Percentiles rank a stretch among this genome's conserved stretches.
These are phyloP conservation scores for Uria aalge DNA, from an alignment of 2,113 vertebrate genomes.

Conservation along the genomic window DNA sequence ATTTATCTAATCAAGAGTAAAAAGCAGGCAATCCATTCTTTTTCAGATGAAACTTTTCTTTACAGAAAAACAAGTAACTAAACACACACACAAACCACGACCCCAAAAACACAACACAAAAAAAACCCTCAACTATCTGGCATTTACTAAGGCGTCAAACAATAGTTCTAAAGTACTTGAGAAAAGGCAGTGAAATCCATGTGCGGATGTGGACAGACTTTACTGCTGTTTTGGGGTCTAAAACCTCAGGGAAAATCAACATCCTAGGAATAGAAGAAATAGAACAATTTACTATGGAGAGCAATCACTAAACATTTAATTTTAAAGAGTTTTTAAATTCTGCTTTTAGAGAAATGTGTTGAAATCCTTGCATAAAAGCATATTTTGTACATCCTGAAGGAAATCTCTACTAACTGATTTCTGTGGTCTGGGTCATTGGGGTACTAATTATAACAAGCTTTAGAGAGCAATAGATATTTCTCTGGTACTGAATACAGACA, in stretches of 20 bases:
- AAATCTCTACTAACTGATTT: conserved; percentile 2
- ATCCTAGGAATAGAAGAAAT: neutral
- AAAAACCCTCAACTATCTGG: neutral
- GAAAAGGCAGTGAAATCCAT: neutral
- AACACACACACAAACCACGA: neutral
- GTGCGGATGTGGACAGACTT: neutral
- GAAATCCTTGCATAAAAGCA: neutral
- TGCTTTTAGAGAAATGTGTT: neutral
- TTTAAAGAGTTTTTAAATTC: neutral
- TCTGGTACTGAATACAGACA: neutral
- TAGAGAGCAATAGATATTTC: neutral
- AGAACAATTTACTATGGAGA: neutral
- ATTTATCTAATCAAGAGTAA: neutral
- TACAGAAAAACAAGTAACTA: neutral
- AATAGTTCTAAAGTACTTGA: neutral
- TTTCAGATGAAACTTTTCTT: neutral
- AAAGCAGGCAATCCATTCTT: neutral
- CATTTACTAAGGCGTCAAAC: neutral
- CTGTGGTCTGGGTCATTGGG: neutral
- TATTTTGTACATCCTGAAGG: neutral
- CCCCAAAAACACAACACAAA: neutral
- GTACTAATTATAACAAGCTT: conserved; percentile 26
- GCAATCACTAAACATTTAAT: neutral
- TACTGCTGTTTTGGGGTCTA: neutral
- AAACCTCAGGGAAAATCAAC: neutral